Base-by-base conservation (phyloP, 2,113 vertebrate species). In the Trematomus loennbergii region DNA sequence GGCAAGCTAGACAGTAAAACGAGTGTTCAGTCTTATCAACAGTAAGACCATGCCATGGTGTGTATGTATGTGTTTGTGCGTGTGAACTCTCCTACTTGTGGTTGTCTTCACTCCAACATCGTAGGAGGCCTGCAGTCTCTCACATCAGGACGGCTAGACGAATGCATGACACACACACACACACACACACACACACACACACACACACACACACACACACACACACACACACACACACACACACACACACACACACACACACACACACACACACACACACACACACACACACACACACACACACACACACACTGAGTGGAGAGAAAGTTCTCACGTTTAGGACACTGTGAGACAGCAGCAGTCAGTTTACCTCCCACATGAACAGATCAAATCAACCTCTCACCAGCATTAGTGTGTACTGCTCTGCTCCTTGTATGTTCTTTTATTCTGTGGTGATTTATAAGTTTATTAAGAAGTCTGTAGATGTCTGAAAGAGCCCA, bases 111-210 rank as follows among this genome's bases (percentile, higher is more conserved):
- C 53, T 84, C 55, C 82, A 84, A 93, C 89, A 91, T 87, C 33
- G 94, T 94, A 83, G 91, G 94, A 92, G 91, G 93, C 81, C 55
- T 88, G 89, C 87, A 92, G 88, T 77, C 79, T 93, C 75, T 90
- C 83, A 87, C 82, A 83, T 83, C 79, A 78, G 81, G 65, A 79
- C 76, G 75, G 69, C 52, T n/a, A 85, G 57, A 70, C 13, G 50
- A 83, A 58, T 87, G 85, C 69, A 79, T 60, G 77, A 71, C 68
- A 58, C 54, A 72, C 55, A 43, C 49, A 69, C 64, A 18, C 64
- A 36, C 49, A n/a, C 49, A 60, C 29, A 61, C 69, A 65, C 43
- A 29, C 40, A 45, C 52, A 58, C 62, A 50, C 12, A 59, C 53
- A 72, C 61, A 74, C 36, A 65, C 67, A 64, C 71, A 66, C 68